A percentile compares a stretch with the other conserved stretches of the same genome.
Conservation (phyloP, 2,888 invertebrate species). For the Tortrix viridana region DNA sequence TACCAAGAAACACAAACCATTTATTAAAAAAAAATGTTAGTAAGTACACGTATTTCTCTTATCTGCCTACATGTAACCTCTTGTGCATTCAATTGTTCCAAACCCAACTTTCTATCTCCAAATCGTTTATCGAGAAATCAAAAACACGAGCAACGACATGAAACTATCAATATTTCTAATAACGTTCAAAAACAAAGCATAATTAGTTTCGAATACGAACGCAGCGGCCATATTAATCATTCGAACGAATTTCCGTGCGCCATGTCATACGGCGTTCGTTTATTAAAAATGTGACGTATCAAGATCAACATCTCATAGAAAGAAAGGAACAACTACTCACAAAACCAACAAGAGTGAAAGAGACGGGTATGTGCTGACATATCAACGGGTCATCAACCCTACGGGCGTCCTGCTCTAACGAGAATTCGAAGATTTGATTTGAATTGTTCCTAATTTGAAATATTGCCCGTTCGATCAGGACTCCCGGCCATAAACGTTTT, state of each 20-base stretch:
- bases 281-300: conserved; percentile 85
- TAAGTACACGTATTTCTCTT: conserved; percentile 26
- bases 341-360: conserved; percentile 58
- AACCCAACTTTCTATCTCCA: conserved; percentile 77
- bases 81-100: conserved; percentile 71
- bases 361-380: conserved; percentile 77
- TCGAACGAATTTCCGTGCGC: conserved; percentile 82
- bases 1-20: background rate
- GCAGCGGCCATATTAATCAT: conserved; percentile 82
- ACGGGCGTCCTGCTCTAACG: conserved; percentile 81
- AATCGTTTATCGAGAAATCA: conserved; percentile 78
- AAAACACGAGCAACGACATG: conserved; percentile 81
- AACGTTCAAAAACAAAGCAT: conserved; percentile 82
- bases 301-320: conserved; percentile 82
- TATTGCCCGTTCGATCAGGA: conserved; percentile 70
- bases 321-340: conserved; percentile 65
- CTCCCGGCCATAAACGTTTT: conserved; percentile 61
- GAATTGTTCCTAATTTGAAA: conserved; percentile 83
- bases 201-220: conserved; percentile 74
- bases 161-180: conserved; percentile 84
- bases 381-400: conserved; percentile 84
- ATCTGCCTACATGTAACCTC: conserved; percentile 39
- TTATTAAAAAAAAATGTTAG: conserved; percentile 26
- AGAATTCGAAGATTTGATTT: conserved; percentile 83
- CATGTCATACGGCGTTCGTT: conserved; percentile 83